phyloP scores from a whole-genome alignment of 2,888 invertebrate species.

The Leptinotarsa tumamoca region DNA sequence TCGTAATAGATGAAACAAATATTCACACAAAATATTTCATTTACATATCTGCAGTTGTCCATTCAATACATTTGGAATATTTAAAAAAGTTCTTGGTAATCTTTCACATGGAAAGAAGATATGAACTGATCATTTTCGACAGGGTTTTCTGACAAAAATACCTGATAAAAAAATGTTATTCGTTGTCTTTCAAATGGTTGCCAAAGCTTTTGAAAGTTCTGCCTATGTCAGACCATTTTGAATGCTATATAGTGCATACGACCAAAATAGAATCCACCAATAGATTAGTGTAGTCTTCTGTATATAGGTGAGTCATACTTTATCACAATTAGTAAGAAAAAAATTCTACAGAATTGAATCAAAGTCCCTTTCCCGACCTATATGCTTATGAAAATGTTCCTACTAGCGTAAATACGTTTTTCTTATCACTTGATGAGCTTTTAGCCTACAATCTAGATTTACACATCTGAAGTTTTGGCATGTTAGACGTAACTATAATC shows the following conservation, averaged over 20 bases:
- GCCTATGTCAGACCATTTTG: constrained; percentile 16
- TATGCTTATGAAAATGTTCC: not conserved
- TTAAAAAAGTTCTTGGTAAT: too few species aligned
- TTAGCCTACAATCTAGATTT: not conserved
- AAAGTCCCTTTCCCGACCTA: not conserved
- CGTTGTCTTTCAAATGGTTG: constrained; percentile 22
- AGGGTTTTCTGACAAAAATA: too few species aligned
- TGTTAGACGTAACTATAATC: constrained; percentile 47
- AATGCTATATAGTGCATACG: constrained; percentile 24
- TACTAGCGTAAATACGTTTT: not conserved
- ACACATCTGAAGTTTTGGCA: constrained; percentile 31
- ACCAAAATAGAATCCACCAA: constrained; percentile 14
- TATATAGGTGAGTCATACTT: constrained; percentile 12
- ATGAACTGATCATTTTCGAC: too few species aligned
- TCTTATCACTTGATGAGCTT: constrained; percentile 12
- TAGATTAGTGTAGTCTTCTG: constrained; percentile 23
- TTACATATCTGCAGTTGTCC: too few species aligned
- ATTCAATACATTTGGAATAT: too few species aligned
- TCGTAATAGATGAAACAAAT: too few species aligned
- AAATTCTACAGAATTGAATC: not conserved
- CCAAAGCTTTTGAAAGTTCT: constrained; percentile 10
- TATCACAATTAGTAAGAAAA: not conserved
- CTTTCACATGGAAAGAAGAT: too few species aligned
- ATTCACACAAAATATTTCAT: too few species aligned
- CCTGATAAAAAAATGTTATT: not conserved